Conservation (phyloP, 2,113 vertebrate genomes). For the Cyanoramphus novaezelandiae region DNA sequence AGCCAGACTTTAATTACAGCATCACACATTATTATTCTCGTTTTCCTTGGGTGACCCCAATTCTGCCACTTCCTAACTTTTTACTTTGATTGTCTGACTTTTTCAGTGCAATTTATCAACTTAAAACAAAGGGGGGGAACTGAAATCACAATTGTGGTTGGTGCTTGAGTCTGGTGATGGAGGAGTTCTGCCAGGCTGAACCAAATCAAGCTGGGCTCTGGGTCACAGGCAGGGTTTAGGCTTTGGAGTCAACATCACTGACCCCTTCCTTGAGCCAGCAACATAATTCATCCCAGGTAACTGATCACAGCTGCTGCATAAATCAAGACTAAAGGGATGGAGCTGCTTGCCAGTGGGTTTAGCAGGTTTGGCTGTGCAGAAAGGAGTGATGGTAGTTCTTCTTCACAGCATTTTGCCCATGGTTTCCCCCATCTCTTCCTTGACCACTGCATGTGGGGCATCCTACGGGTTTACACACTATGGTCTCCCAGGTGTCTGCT, state of each 20-base stretch:
- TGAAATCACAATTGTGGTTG: neutral
- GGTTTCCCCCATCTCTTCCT: neutral
- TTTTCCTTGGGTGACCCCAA: neutral
- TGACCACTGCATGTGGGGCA: neutral
- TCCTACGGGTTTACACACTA: neutral
- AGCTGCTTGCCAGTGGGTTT: neutral
- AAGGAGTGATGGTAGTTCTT: neutral
- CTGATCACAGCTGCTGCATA: neutral
- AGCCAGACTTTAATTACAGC: constrained; percentile 29
- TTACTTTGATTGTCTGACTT: neutral
- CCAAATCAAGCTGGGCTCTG: neutral
- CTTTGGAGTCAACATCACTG: neutral
- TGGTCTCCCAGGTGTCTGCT: accelerated
- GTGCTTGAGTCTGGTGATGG: neutral
- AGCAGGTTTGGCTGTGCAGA: neutral
- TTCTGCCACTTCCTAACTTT: neutral
- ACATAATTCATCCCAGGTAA: neutral
- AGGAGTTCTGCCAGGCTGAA: neutral
- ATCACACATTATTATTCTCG: neutral
- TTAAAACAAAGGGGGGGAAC: neutral
- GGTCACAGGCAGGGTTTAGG: neutral
- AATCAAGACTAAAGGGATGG: neutral
- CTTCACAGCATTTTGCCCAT: neutral
- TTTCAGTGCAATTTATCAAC: neutral
- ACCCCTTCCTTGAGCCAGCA: neutral